Evolutionary conservation across 1,140 invertebrate species (phyloP), one percentile per base, ranked within the genome.

Genomic region (Triops longicaudatus): DNA sequence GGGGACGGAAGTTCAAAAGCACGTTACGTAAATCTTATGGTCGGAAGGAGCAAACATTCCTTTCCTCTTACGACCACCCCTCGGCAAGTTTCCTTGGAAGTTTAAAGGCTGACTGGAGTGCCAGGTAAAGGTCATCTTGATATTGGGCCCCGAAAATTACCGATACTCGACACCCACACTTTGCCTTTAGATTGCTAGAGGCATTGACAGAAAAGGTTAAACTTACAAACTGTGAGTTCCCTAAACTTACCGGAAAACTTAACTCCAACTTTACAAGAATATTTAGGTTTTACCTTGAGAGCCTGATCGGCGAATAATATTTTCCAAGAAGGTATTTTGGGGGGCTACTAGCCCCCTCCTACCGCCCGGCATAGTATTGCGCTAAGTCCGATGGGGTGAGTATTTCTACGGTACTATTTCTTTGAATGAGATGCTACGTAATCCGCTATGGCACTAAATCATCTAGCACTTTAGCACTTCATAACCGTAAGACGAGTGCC

Each of bases 311-410:
- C 97, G 88, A 81, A 99, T 98, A 87, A 99, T 98, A 87, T 98
- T 99, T 87, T 99, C 98, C 82, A 99, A 88, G 87, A 99, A 99
- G 81, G 98, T 99, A 87, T 99, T 99, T 88, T 99, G 97, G 82
- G 98, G 98, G 88, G 98, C 97, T 83, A 99, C 97, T 81, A 99
- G 91, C 86, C 97, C 98, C 90, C 94, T 90, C 84, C 94, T 90
- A 86, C 94, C 94, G 84, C 94, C 94, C 86, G 95, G 94, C 94
- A 96, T 97, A 63, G 50, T 63, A 63, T 63, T 22, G 50, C 50
- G 50, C 50, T n/a, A 63, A 22, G 50, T 63, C 50, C 17, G 14
- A 63, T n/a, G 50, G 50, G 31, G 31, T 37, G 31, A 37, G 50
- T 63, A 63, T 63, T 63, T 22, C 50, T 22, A 6, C 50, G 50